These are phyloP conservation scores for Paradoxurus hermaphroditus DNA, from an alignment of 2,113 vertebrate species.

Conservation along the genomic window DNA sequence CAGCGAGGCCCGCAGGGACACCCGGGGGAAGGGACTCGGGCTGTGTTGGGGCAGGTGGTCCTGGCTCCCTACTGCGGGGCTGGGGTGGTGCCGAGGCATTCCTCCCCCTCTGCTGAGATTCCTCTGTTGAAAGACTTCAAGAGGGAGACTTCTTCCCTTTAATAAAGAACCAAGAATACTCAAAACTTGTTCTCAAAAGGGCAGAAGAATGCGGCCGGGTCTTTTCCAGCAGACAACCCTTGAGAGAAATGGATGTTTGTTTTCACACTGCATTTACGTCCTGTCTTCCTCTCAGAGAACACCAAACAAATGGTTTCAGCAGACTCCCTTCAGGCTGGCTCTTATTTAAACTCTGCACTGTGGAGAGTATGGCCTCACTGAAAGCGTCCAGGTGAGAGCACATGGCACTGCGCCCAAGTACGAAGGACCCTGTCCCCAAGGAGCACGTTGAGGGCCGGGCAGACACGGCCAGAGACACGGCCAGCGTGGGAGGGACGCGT, in stretches of 20 bases:
- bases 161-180: background rate
- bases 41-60: background rate
- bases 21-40: background rate
- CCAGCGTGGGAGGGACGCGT: accelerated
- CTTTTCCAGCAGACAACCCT: background rate
- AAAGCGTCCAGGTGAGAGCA: accelerated
- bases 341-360: accelerated
- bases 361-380: background rate
- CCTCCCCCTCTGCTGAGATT: background rate
- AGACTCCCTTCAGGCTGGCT: background rate
- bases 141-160: background rate
- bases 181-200: background rate
- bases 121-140: background rate
- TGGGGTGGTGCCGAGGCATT: background rate
- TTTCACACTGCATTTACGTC: accelerated
- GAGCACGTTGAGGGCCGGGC: accelerated
- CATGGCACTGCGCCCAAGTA: accelerated
- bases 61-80: background rate
- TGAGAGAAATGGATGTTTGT: accelerated
- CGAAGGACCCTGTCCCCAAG: accelerated
- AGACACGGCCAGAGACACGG: accelerated
- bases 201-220: background rate
- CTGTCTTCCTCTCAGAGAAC: background rate
- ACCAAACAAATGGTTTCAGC: background rate
- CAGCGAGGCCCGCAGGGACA: background rate